These are phyloP conservation scores for human DNA, from an alignment of 2,113 vertebrate species.

Conservation along the genomic window GRCh38 chr1:240026501-240027000, in stretches of 20 bases:
- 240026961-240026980: not conserved
- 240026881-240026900: not conserved
- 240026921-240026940: not conserved
- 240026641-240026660: not conserved
- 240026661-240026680: not conserved
- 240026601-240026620: not conserved
- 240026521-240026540: not conserved
- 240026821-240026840: not conserved
- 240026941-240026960: not conserved
- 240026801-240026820: not conserved
- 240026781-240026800: not conserved
- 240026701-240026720: not conserved
- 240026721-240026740: not conserved
- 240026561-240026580: not conserved
- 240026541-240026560: not conserved
- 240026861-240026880: not conserved
- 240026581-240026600: not conserved
- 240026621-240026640: not conserved
- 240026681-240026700: not conserved
- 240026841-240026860: not conserved
- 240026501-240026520: not conserved
- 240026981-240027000: not conserved
- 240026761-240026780: not conserved
- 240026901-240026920: not conserved
- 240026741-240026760: not conserved